Base-by-base conservation (phyloP, 2,888 invertebrate genomes). In the Cremastinae sp. region DNA sequence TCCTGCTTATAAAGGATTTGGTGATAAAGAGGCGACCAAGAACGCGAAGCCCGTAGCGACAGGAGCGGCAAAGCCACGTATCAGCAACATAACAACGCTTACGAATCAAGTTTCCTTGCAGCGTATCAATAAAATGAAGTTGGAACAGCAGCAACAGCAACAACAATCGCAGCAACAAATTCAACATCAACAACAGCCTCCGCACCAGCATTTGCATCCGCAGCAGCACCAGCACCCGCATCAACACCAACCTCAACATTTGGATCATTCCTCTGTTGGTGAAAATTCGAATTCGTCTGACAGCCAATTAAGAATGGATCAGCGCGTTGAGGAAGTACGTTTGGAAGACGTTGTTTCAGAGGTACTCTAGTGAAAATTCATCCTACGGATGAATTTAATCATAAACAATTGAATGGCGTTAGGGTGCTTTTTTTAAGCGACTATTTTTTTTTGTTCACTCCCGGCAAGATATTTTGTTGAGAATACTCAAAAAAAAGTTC, bases 211-310 rank as follows among this genome's bases (percentile, higher is more conserved):
- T 5, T 55, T 18, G n/a, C 47, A 49, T 49, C 49, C 49, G 3
- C 49, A 64, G 3, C 62, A 62, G 14, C 62, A 62, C 0, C 62
- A 62, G 9, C 47, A 62, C 7, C 61, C 45, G 10, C 62, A 47
- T 4, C 64, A 65, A 4, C 64, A 64, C 4, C 64, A 65, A 14
- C 51, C 51, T 9, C 65, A 65, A 18, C 68, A 77, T 5, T 16
- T 80, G 43, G 89, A 89, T 75, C 83, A 86, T 58, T 85, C 84
- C 0, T 85, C 86, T 1, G 83, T 88, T 3, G 89, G 89, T 1
- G 89, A 89, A n/a, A 89, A 89, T 74, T 89, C 89, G 0, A 89
- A 89, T 65, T 89, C 89, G 0, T 89, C 89, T 0, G 89, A 89
- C 56, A 83, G 89, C 65, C 85, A 85, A 74, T 77, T 89, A 41